Conservation (phyloP, 2,888 invertebrate species). For the Ashinkailepas kermadecensis region DNA sequence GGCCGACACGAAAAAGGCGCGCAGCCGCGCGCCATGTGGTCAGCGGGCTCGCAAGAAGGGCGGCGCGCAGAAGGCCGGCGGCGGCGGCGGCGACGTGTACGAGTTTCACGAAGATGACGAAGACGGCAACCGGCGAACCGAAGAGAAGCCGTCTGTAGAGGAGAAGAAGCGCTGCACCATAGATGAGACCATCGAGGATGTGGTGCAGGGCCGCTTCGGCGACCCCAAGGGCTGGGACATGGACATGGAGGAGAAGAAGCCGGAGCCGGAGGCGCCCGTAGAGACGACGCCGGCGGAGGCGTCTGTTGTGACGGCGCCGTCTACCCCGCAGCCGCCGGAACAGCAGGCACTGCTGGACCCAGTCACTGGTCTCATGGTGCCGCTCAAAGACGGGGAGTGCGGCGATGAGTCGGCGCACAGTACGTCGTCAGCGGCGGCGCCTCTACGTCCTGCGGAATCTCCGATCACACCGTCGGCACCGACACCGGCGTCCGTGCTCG, state of each 20-base stretch:
- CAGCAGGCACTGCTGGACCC: slow-evolving; percentile 57
- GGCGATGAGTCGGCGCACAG: neutral
- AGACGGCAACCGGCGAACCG: slow-evolving; percentile 36
- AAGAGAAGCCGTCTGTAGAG: neutral
- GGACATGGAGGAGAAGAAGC: slow-evolving; percentile 37
- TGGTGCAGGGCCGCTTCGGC: slow-evolving; percentile 57
- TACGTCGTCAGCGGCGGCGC: neutral
- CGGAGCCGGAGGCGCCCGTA: slow-evolving; percentile 24
- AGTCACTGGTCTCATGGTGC: slow-evolving; percentile 62
- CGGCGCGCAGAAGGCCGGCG: slow-evolving; percentile 37
- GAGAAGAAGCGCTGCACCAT: slow-evolving; percentile 52
- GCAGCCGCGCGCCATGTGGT: slow-evolving; percentile 22
- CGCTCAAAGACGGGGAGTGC: slow-evolving; percentile 51
- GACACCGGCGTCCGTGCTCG: neutral
- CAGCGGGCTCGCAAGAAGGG: slow-evolving; percentile 38
- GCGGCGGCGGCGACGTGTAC: slow-evolving; percentile 65
- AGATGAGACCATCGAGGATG: slow-evolving; percentile 85
- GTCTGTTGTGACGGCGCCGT: neutral
- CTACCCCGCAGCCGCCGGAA: no score
- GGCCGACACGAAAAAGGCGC: slow-evolving; percentile 23
- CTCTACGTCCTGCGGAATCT: neutral
- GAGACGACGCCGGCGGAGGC: neutral
- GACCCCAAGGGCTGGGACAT: slow-evolving; percentile 39
- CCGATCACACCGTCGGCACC: no score
- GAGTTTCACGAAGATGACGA: slow-evolving; percentile 86